Base-by-base conservation (phyloP, 23 tunicate genomes). In the Diplosoma virens region DNA sequence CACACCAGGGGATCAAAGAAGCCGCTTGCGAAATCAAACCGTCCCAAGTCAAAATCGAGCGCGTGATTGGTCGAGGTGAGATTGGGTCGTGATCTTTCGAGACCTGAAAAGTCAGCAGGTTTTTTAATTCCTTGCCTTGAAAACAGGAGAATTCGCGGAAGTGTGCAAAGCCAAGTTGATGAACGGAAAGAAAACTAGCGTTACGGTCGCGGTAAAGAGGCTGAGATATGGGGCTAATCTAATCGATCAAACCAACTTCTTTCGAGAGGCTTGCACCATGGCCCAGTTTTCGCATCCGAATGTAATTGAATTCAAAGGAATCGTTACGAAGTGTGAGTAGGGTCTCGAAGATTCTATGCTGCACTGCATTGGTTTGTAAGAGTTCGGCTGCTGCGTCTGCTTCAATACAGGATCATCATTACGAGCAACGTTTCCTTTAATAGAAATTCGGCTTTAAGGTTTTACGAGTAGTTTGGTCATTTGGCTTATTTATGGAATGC, bases 251-350 rank as follows among this genome's bases (percentile, higher is more conserved):
- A 89, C 96, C 59, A 89, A 79, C 77, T 72, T 89, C 30, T 47
- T 89, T 25, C 77, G 88, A 7, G 96, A 89, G 53, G 96, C 96
- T 41, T 89, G 96, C 61, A 89, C 88, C 36, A 89, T 89, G 88
- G 96, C 96, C 22, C 96, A 89, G 76, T 89, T 89, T 47, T 50
- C 60, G 9, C 67, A 89, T 46, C 77, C 96, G 30, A 89, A 89
- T 30, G 82, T 93, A n/a, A 76, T 93, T 33, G 82, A 82, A 53
- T 55, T 93, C 29, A 88, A 93, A 72, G 98, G 98, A 33, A 95
- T 93, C 7, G 98, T 93, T 33, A 93, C 93, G 6, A 87, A 87
- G 83, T 70, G 87, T 93, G 36, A 64, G 86, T 80, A 16, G 25
- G 3, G 2, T 41, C 50, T 9, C 14, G 11, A 7, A 41, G 50